Base-by-base conservation (phyloP, 2,888 invertebrate species). In the Adelognathus sp. region DNA sequence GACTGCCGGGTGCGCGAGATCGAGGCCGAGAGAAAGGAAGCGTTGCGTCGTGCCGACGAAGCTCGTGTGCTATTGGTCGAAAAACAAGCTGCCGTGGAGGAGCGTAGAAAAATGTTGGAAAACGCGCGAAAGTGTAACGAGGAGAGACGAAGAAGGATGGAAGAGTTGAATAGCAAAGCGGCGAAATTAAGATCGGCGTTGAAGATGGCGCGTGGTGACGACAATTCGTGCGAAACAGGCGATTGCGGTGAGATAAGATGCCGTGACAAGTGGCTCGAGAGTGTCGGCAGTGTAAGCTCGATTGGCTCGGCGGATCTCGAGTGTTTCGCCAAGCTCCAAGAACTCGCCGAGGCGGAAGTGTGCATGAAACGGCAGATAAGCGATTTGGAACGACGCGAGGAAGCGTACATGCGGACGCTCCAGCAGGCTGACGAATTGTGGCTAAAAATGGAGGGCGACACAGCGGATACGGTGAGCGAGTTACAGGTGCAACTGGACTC, bases 341-440 rank as follows among this genome's bases (percentile, higher is more conserved):
- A 93, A 1, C 88, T 95, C 24, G 90, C 93, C 1, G 90, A 92
- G 33, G 92, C 91, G 60, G 94, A 95, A 79, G 92, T 94, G 56
- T 93, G 94, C 36, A 91, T 95, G 76, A 94, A 94, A 87, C 92
- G 91, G 58, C 92, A 94, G 76, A 93, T 96, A 18, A 92, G 92
- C 39, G 94, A 95, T 81, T 88, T 96, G 63, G 94, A 95, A 88
- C 91, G 93, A 63, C 92, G 94, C 54, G 95, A 96, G 87, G 92
- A 94, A 1, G 94, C 95, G 0, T 96, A 96, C 85, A 92, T 95
- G 84, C 94, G 95, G 86, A 95, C 95, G 85, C 89, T 96, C 86
- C 94, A 95, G 72, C 94, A 95, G 75, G 95, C 95, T 0, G 95
- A 96, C 80, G 94, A 95, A 76, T 93, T 95, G 91, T 95, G 95